phyloP scores from a whole-genome alignment of 2,888 invertebrate genomes.

The Ectemnius cavifrons region DNA sequence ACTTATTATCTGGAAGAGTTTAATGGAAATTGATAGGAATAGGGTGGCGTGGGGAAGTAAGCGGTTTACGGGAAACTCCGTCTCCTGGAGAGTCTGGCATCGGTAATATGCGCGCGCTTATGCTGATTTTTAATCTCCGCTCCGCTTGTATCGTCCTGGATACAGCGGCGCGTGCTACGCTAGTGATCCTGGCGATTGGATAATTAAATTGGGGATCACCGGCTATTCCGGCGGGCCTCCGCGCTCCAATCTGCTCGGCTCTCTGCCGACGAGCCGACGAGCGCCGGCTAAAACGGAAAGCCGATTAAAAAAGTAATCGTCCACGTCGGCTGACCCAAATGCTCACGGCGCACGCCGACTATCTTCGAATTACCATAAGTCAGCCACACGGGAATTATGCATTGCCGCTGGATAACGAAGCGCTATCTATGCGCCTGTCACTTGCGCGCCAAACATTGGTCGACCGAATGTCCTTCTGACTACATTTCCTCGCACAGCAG shows the following conservation, averaged over 20 bases:
- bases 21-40: background rate
- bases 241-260: constrained; percentile 25
- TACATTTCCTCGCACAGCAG: too few relatives aligned
- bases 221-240: constrained; percentile 18
- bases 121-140: constrained; percentile 19
- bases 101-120: background rate
- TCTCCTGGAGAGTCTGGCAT: background rate
- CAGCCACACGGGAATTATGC: background rate
- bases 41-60: background rate
- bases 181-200: constrained; percentile 12
- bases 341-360: background rate
- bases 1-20: background rate
- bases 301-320: constrained; percentile 33
- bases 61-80: background rate
- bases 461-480: too few relatives aligned
- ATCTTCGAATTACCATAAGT: constrained; percentile 16
- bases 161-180: too few relatives aligned
- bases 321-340: constrained; percentile 6
- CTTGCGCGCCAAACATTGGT: background rate
- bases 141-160: constrained; percentile 1
- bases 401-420: constrained; percentile 6
- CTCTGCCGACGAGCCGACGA: background rate
- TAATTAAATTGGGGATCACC: constrained; percentile 31
- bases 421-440: background rate
- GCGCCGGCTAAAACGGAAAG: constrained; percentile 12